phyloP scores from a whole-genome alignment of 2,113 vertebrate species.

The Cryptomyrus ogoouensis region DNA sequence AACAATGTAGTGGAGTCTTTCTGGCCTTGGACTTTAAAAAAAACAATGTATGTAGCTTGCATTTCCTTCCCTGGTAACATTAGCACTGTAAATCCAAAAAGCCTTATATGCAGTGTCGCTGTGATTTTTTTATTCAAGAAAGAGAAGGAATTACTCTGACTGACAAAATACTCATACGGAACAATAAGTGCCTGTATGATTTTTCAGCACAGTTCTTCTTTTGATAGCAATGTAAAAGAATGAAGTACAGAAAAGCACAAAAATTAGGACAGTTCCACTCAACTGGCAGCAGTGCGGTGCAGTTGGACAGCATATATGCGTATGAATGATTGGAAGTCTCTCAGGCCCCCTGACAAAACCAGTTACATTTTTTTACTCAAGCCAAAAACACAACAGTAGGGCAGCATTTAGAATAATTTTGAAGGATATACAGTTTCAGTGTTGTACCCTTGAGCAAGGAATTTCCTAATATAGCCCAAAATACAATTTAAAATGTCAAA shows the following conservation, averaged over 20 bases:
- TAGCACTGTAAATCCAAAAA: not conserved
- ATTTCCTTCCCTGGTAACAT: not conserved
- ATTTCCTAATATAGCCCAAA: not conserved
- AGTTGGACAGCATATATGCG: conserved; percentile 32
- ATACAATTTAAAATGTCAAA: not conserved
- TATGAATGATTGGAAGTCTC: conserved; percentile 21
- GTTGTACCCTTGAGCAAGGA: not conserved
- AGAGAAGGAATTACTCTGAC: not conserved
- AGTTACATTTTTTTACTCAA: not conserved
- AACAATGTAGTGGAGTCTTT: not conserved
- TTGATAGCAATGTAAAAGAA: not conserved
- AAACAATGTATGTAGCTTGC: not conserved
- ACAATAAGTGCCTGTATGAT: conserved; percentile 2
- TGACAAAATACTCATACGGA: not conserved
- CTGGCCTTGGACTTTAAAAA: not conserved
- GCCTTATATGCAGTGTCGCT: not conserved
- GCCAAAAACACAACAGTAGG: not conserved
- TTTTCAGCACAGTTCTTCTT: not conserved
- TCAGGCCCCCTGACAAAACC: not conserved
- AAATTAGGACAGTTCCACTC: conserved; percentile 38
- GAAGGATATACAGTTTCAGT: not conserved
- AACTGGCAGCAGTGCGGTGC: conserved; percentile 40
- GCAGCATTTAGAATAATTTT: not conserved
- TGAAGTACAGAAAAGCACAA: conserved; percentile 26
- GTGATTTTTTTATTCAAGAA: not conserved